These are phyloP conservation scores for Drosophila baimaii DNA, from an alignment of 1,140 invertebrate species.

Conservation along the genomic window DNA sequence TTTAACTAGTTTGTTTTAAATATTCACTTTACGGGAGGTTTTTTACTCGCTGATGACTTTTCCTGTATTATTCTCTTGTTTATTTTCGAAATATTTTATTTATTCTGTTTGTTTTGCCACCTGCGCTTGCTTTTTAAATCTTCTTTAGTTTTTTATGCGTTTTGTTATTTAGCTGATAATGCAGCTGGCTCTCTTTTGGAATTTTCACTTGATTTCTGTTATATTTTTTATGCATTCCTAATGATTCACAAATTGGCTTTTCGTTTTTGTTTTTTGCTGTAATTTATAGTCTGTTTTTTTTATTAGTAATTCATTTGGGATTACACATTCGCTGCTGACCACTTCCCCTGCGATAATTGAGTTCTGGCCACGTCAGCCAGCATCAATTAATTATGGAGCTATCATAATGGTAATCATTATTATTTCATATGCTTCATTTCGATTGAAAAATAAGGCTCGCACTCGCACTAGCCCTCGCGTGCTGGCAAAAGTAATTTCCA, in stretches of 20 bases:
- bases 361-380: conserved; percentile 4
- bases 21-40: conserved; percentile 19
- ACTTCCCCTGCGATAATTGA: conserved; percentile 28
- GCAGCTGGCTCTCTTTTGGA: background rate
- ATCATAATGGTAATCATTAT: conserved; percentile 42
- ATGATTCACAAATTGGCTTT: conserved; percentile 33
- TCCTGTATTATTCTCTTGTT: conserved; percentile 17
- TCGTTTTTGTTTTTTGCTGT: background rate
- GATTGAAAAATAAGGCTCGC: conserved; percentile 45
- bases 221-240: conserved; percentile 27
- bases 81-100: conserved; percentile 24
- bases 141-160: background rate
- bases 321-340: conserved; percentile 12
- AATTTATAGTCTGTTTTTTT: conserved; percentile 13
- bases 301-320: conserved; percentile 10
- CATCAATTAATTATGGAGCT: conserved; percentile 45
- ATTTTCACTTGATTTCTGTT: background rate
- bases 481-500: conserved; percentile 45
- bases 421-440: conserved; percentile 40
- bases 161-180: conserved; percentile 15
- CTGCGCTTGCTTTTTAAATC: background rate
- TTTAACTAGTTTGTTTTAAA: conserved; percentile 28
- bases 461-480: background rate
- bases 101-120: conserved; percentile 19
- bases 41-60: conserved; percentile 10